Percentiles rank a stretch among this genome's conserved stretches.
Conservation (phyloP, 2,797 vertebrate species). For the Benthosema pterotum region DNA sequence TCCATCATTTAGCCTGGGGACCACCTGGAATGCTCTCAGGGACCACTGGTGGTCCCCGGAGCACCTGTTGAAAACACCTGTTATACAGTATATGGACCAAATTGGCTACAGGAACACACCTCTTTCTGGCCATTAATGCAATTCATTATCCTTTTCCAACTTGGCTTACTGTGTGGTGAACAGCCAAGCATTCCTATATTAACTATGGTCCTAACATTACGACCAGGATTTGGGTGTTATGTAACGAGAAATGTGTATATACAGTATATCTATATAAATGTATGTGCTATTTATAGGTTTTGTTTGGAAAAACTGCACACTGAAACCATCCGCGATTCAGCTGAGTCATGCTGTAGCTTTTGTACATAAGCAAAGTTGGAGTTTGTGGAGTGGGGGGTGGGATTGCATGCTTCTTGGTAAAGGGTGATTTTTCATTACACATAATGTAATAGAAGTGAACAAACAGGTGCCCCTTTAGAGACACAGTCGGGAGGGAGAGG, state of each 20-base stretch:
- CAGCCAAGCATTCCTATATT: constrained; percentile 29
- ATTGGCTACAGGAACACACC: constrained; percentile 1
- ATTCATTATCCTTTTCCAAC: constrained; percentile 40
- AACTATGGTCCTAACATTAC: constrained; percentile 46
- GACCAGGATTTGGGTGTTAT: constrained; percentile 50
- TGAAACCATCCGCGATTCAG: constrained; percentile 68
- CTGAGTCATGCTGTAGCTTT: constrained; percentile 68
- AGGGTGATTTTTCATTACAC: constrained; percentile 26
- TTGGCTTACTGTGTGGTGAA: constrained; percentile 27
- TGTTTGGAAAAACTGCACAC: constrained; percentile 48
- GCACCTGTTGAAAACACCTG: no score
- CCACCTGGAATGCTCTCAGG: no score
- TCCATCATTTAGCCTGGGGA: no score
- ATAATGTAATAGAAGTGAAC: constrained; percentile 35
- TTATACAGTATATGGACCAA: background rate
- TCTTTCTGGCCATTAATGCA: constrained; percentile 11
- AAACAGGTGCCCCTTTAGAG: constrained; percentile 43
- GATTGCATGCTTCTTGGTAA: constrained; percentile 16
- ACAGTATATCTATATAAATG: constrained; percentile 53
- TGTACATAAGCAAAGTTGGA: background rate
- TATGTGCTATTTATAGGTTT: constrained; percentile 62
- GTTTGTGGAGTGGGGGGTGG: no score
- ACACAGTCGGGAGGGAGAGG: constrained; percentile 7
- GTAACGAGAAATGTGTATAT: constrained; percentile 60
- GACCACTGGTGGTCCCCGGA: no score